phyloP scores from a whole-genome alignment of 2,797 vertebrate genomes.

The Crenuchus spilurus region DNA sequence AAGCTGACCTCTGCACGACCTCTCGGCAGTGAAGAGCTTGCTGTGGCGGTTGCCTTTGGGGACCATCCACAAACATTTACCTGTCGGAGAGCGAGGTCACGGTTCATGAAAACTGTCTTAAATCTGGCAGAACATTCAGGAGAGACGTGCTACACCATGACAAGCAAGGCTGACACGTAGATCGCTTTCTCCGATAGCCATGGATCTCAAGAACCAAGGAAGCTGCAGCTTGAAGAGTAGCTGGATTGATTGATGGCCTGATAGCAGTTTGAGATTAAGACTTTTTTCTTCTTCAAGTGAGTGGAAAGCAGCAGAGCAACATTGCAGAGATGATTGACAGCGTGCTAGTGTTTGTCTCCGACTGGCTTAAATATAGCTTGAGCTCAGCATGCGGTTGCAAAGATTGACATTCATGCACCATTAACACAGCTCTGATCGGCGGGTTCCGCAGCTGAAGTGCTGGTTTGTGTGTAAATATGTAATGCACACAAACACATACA shows the following conservation, averaged over 20 bases:
- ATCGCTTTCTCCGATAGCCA: background rate
- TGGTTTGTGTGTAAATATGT: conserved; percentile 42
- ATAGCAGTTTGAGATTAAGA: conserved; percentile 17
- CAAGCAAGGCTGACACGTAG: conserved; percentile 15
- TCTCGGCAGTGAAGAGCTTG: conserved; percentile 6
- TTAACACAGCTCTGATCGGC: conserved; percentile 39
- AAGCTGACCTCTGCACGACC: conserved; percentile 28
- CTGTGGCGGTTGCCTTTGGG: background rate
- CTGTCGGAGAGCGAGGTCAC: background rate
- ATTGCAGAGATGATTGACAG: conserved; percentile 27
- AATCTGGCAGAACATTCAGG: background rate
- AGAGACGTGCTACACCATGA: conserved; percentile 12
- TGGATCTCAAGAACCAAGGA: background rate
- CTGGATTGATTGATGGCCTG: conserved; percentile 37
- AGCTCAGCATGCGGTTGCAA: conserved; percentile 34
- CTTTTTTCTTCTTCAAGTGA: background rate
- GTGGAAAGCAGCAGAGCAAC: background rate
- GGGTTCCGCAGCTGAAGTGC: background rate
- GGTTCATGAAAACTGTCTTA: conserved; percentile 12
- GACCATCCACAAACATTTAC: conserved; percentile 7
- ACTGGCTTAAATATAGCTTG: conserved; percentile 63
- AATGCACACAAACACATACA: background rate
- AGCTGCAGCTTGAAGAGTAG: background rate
- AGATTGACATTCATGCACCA: conserved; percentile 60
- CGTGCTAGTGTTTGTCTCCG: conserved; percentile 53